Conservation (phyloP, 2,797 vertebrate species). For the Simalia tracyae region DNA sequence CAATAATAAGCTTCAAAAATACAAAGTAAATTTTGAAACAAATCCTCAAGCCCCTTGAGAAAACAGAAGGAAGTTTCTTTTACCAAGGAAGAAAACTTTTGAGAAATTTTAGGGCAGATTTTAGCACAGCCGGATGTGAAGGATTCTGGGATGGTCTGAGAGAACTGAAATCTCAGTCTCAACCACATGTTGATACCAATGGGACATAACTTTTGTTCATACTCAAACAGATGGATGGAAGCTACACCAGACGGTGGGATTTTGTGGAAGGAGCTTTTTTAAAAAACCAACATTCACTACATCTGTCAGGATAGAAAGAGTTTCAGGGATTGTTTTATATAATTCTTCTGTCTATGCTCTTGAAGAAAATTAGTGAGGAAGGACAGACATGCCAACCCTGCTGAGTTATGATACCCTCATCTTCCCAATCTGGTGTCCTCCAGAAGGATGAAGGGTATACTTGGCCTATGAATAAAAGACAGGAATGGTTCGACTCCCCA, state of each 20-base stretch:
- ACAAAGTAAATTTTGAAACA: not conserved
- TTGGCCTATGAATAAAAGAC: not conserved
- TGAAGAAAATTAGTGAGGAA: not conserved
- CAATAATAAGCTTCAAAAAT: not conserved
- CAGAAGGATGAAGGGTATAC: not conserved
- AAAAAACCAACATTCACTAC: not conserved
- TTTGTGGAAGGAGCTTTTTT: not conserved
- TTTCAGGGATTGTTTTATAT: not conserved
- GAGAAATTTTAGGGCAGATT: not conserved
- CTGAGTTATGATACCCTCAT: not conserved
- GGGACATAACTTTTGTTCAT: not conserved
- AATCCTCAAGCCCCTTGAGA: not conserved
- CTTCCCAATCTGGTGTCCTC: not conserved
- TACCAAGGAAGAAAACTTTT: not conserved
- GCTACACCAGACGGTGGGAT: not conserved
- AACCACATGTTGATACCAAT: not conserved
- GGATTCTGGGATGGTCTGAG: not conserved
- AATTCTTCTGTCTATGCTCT: not conserved
- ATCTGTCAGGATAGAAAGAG: not conserved
- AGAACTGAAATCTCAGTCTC: not conserved
- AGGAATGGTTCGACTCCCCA: not conserved
- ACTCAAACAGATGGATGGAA: not conserved
- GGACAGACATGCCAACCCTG: not conserved
- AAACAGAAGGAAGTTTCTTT: not conserved
- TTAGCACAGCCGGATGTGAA: not conserved